Evolutionary conservation across 2,113 vertebrate species (phyloP).

Genomic region (Corythornis madagascariensis): DNA sequence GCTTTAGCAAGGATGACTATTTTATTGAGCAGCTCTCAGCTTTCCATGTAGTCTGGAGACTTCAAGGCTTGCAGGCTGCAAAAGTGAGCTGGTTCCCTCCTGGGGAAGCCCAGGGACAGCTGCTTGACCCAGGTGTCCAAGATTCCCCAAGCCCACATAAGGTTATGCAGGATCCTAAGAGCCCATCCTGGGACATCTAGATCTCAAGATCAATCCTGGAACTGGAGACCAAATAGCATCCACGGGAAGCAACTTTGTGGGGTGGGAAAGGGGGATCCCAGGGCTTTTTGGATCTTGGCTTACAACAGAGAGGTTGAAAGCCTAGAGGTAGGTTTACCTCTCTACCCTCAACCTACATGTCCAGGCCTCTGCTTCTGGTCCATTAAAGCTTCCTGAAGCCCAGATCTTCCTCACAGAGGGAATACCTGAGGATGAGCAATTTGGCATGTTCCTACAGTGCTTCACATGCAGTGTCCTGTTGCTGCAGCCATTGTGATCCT

Average conservation of each 20-base stretch:
- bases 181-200: not conserved
- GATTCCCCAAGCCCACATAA: accelerated
- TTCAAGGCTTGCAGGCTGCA: not conserved
- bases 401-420: not conserved
- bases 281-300: not conserved
- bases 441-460: conserved; percentile 1
- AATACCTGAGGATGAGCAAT: not conserved
- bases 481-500: not conserved
- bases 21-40: not conserved
- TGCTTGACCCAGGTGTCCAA: not conserved
- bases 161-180: not conserved
- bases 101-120: not conserved
- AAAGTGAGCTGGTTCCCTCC: not conserved
- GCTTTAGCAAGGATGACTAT: not conserved
- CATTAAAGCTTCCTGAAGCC: not conserved
- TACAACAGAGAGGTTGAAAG: not conserved
- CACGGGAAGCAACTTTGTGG: not conserved
- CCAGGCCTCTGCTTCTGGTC: not conserved
- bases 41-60: not conserved
- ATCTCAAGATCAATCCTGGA: not conserved
- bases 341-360: not conserved
- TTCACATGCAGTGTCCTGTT: not conserved
- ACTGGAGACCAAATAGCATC: not conserved
- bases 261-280: not conserved
- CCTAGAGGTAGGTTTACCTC: not conserved